Base-by-base conservation (phyloP, 2,113 vertebrate genomes). In the Astur gentilis region DNA sequence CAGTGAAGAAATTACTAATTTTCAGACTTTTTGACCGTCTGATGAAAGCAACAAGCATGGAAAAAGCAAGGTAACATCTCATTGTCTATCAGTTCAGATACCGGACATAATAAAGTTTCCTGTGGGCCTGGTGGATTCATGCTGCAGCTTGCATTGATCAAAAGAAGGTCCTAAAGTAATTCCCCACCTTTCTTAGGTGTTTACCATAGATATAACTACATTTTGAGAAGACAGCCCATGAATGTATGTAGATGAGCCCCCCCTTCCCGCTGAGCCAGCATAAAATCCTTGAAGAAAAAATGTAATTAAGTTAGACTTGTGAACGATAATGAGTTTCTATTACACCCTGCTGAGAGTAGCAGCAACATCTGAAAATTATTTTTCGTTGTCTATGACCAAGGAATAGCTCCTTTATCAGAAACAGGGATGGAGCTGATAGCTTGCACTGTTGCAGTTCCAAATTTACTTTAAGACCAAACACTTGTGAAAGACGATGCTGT, bases 251-350 rank as follows among this genome's bases (percentile, higher is more conserved):
- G 80, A 96, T 95, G 92, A 97, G 73, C 38, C 61, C 55, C 47
- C 47, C 25, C 38, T 83, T 90, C 94, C 94, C 16, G 27, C 92
- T 81, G 94, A 96, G 94, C 69, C 72, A 87, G 70, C 60, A 55
- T 45, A 97, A 95, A 70, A 91, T 95, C 84, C 91, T 96, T 95
- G 82, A 93, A 76, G 89, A 95, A 95, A 94, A 97, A 94, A 95
- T 87, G 95, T 96, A 97, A 97, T 97, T 97, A 97, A 97, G 97
- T 96, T 89, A 97, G 94, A 86, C 91, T 97, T 96, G 69, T 95
- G 94, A 95, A 96, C 47, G 34, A 64, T 96, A 97, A 97, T 97
- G 95, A 97, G 97, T 78, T 96, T 87, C 94, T 85, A 97, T 97
- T 97, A 94, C 82, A 97, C 89, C 95, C 97, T 2, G 67, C 93